These are phyloP conservation scores for Phocoena phocoena DNA, from an alignment of 2,113 vertebrate species.

Conservation along the genomic window DNA sequence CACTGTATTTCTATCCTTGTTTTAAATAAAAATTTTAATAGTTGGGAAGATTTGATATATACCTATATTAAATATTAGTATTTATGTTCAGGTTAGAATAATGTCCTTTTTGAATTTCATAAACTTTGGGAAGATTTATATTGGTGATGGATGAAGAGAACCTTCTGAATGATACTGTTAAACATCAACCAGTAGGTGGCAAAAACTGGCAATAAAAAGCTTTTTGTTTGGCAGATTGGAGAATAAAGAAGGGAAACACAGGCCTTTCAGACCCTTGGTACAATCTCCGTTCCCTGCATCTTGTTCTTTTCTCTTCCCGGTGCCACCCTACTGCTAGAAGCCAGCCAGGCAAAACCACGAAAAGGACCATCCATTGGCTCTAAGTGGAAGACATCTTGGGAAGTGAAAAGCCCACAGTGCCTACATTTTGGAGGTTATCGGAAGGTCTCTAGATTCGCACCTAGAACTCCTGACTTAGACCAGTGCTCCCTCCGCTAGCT, in stretches of 20 bases:
- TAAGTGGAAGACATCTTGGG: not conserved
- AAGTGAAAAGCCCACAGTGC: not conserved
- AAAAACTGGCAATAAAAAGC: slow-evolving; percentile 58
- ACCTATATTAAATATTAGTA: not conserved
- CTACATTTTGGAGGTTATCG: not conserved
- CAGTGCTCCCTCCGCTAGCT: too few species aligned
- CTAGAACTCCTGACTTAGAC: not conserved
- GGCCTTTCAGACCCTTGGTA: not conserved
- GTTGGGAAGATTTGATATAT: not conserved
- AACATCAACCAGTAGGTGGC: slow-evolving; percentile 73
- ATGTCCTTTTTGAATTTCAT: slow-evolving; percentile 17
- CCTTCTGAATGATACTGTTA: not conserved
- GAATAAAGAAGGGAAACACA: slow-evolving; percentile 28
- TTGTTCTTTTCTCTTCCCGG: not conserved
- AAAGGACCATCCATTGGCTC: not conserved
- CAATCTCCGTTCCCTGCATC: not conserved
- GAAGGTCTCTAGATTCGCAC: not conserved
- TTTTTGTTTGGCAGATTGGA: slow-evolving; percentile 40
- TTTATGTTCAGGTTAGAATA: not conserved
- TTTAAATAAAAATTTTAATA: slow-evolving; percentile 8
- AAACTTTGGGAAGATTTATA: not conserved
- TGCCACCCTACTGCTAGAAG: not conserved
- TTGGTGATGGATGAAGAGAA: not conserved
- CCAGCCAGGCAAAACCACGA: not conserved
- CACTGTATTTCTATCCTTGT: not conserved